These are phyloP conservation scores for Uloborus plumipes DNA, from an alignment of 2,888 invertebrate species.

Conservation along the genomic window DNA sequence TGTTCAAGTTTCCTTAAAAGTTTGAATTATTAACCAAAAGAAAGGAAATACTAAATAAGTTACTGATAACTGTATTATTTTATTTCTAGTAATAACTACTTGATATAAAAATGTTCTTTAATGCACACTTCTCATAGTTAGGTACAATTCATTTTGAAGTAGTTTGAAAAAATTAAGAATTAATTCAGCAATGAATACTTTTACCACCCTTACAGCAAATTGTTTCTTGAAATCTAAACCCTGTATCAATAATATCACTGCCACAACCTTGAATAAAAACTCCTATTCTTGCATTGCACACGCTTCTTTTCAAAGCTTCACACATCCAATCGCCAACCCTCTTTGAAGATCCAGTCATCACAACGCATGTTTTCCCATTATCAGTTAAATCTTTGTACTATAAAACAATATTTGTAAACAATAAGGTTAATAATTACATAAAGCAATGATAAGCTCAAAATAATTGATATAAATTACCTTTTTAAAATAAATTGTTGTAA, in stretches of 20 bases:
- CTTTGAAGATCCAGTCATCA: conserved; percentile 24
- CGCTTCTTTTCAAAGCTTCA: conserved; percentile 37
- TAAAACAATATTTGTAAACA: conserved; percentile 1
- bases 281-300: conserved; percentile 36
- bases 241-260: conserved; percentile 48
- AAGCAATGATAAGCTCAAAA: too few relatives aligned
- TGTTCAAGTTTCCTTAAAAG: too few relatives aligned
- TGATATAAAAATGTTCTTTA: too few relatives aligned
- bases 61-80: neutral
- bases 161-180: neutral
- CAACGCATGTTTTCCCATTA: conserved; percentile 32
- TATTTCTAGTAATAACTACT: too few relatives aligned
- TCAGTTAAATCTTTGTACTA: conserved; percentile 50
- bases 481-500: too few relatives aligned
- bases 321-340: conserved; percentile 55
- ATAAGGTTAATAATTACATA: too few relatives aligned
- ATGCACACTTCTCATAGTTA: neutral
- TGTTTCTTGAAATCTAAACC: conserved; percentile 40
- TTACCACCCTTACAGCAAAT: conserved; percentile 32
- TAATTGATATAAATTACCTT: too few relatives aligned
- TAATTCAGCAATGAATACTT: conserved; percentile 23
- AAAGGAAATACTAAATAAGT: neutral
- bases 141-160: neutral
- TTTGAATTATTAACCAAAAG: too few relatives aligned
- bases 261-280: conserved; percentile 40